phyloP scores from a whole-genome alignment of 1,140 invertebrate species.

The Epicauta chinensis region DNA sequence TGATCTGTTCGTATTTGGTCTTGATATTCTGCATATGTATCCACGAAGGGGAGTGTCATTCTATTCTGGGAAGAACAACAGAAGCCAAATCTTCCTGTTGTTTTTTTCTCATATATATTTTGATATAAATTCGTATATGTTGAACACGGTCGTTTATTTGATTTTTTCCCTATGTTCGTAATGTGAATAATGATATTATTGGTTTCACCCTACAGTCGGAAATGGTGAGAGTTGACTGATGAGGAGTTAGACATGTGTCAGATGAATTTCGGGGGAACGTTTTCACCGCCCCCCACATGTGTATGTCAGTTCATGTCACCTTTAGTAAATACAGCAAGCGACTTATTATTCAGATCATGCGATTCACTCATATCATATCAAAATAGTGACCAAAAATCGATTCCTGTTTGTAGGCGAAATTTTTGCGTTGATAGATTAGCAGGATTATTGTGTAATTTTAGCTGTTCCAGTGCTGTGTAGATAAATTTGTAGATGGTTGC shows the following conservation, averaged over 20 bases:
- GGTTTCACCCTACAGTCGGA: background rate
- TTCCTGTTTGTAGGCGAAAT: no score
- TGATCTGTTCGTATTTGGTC: constrained; percentile 4
- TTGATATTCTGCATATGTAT: background rate
- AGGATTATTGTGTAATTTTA: no score
- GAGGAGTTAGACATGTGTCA: constrained; percentile 6
- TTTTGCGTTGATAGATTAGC: no score
- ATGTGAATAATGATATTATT: constrained; percentile 17
- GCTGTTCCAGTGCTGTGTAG: no score
- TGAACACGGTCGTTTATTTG: no score
- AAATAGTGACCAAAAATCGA: no score
- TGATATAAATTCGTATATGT: no score
- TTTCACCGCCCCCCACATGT: constrained; percentile 1
- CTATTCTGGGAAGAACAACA: no score
- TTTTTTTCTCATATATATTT: no score
- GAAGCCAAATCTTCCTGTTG: no score
- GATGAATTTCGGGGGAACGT: background rate
- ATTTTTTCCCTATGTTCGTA: background rate
- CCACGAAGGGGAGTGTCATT: no score
- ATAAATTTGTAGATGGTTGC: no score
- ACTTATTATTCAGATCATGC: constrained; percentile 14
- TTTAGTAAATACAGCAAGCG: constrained; percentile 7
- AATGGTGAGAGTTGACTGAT: background rate
- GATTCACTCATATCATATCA: constrained; percentile 9
- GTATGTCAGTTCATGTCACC: constrained; percentile 7